These are phyloP conservation scores for Zaprionus gabonicus DNA, from an alignment of 1,140 invertebrate species.

Conservation along the genomic window DNA sequence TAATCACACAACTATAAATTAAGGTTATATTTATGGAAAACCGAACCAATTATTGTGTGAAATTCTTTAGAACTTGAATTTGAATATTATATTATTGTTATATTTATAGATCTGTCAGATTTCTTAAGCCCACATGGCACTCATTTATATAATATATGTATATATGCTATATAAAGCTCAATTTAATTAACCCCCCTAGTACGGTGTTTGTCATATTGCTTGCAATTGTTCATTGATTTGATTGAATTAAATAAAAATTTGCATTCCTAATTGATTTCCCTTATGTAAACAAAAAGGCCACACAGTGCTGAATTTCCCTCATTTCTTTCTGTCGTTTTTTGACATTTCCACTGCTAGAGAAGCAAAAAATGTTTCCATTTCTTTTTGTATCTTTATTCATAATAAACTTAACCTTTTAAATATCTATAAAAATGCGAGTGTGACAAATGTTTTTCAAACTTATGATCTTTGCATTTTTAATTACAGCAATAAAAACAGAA, in stretches of 20 bases:
- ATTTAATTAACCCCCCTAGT: constrained; percentile 62
- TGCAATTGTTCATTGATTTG: constrained; percentile 35
- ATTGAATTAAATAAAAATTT: constrained; percentile 75
- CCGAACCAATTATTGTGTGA: not conserved
- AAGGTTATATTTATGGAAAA: not conserved
- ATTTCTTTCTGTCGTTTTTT: not conserved
- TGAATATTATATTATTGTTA: not conserved
- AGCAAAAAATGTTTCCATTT: not conserved
- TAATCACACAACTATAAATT: not conserved
- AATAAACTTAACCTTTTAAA: not conserved
- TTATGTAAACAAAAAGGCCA: constrained; percentile 18
- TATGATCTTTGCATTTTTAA: not conserved
- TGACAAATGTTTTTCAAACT: not conserved
- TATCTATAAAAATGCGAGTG: not conserved
- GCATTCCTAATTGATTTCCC: constrained; percentile 47
- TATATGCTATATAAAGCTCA: constrained; percentile 37
- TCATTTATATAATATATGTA: not conserved
- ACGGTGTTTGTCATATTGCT: constrained; percentile 13
- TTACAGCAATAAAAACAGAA: not conserved
- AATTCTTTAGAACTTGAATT: not conserved
- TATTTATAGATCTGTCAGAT: not conserved
- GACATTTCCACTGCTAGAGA: not conserved
- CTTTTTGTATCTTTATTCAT: not conserved
- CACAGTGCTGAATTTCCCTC: not conserved
- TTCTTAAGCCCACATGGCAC: constrained; percentile 4